A percentile compares a stretch with the other conserved stretches of the same genome.
Conservation (phyloP, 2,797 vertebrate species). For the Paguma larvata region DNA sequence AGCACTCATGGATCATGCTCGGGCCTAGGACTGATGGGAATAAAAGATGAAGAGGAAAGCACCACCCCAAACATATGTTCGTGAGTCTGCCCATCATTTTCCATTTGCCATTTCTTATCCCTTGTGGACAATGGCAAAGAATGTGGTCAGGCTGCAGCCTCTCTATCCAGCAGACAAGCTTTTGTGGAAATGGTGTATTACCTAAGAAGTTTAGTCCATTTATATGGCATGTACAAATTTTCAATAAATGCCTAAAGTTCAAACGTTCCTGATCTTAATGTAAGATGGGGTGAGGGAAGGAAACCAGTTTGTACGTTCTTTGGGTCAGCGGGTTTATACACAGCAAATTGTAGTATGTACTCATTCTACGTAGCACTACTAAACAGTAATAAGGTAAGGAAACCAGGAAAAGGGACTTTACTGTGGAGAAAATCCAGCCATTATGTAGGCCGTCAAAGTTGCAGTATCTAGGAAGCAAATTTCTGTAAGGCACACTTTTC, state of each 20-base stretch:
- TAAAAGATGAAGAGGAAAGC: conserved; percentile 84
- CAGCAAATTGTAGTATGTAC: background rate
- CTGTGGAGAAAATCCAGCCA: background rate
- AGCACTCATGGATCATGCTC: conserved; percentile 76
- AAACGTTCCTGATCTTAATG: conserved; percentile 13
- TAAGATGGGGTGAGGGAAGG: background rate
- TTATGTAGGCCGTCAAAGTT: background rate
- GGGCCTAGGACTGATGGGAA: conserved; percentile 87
- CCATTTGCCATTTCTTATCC: background rate
- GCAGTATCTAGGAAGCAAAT: background rate
- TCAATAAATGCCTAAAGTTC: conserved; percentile 72
- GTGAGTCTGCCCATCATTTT: conserved; percentile 1
- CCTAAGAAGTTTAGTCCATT: background rate
- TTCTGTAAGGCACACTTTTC: conserved; percentile 3
- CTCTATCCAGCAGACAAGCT: background rate
- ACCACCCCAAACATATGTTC: background rate
- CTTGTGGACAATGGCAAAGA: background rate
- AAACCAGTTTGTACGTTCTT: background rate
- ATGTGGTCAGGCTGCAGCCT: background rate
- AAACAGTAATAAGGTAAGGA: background rate
- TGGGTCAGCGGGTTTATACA: conserved; percentile 4
- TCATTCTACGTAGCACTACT: background rate
- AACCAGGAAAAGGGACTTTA: background rate
- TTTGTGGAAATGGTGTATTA: background rate
- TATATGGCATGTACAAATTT: conserved; percentile 41